Base-by-base conservation (phyloP, 1,140 invertebrate species). In the Heliothis subflexa region DNA sequence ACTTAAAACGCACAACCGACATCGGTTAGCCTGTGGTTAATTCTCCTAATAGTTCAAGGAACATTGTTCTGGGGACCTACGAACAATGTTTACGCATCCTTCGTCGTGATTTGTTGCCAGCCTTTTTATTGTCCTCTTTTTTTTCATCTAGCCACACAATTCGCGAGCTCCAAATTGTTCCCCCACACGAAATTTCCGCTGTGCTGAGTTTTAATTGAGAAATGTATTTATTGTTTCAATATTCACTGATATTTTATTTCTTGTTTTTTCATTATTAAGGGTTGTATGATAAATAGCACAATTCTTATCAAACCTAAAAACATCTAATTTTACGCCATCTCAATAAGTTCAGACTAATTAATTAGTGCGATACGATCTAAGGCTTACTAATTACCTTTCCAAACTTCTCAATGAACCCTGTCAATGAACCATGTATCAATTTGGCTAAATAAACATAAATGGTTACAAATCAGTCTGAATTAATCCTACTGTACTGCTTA, bases 141-240 rank as follows among this genome's bases (percentile, higher is more conserved):
- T 81, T 79, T 62, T 76, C 40, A 79, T 54, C 55, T 71, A 21
- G 81, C 66, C 45, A 78, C 61, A 52, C 59, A 14, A 28, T 72
- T 74, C 70, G 73, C 68, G 64, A 62, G 61, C 61, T 61, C 55
- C 25, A 59, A 81, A 81, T 81, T 78, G 50, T 72, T 55, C 73
- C 57, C 47, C 72, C 61, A 57, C 40, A 57, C 47, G 55, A 78
- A 81, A 83, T 59, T 80, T 78, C 68, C 55, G 61, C 61, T 28
- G 62, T 70, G 74, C 70, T 70, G 80, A 78, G 74, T 85, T 86
- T 85, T 85, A 86, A 86, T 86, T 86, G 82, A 85, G 81, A 86
- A 83, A 85, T 83, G 79, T 85, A 78, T 83, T 86, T 83, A 86
- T 84, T 87, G 81, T 85, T 85, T 75, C 62, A 78, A 73, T 75